Conservation (phyloP, 2,888 invertebrate species). For the Bruchidius siliquastri region DNA sequence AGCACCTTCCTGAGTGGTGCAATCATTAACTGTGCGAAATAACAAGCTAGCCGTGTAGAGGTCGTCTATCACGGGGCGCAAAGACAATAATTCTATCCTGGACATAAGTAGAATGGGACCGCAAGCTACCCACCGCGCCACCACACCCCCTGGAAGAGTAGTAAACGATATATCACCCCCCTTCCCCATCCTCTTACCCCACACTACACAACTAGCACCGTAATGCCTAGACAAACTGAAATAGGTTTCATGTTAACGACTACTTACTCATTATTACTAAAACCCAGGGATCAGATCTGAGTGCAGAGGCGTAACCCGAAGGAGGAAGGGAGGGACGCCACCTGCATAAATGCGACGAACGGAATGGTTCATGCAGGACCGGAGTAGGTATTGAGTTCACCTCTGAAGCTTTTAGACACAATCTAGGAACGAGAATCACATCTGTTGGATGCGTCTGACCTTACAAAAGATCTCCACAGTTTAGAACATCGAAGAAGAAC, state of each 20-base stretch:
- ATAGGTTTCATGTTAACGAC: neutral
- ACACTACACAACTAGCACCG: neutral
- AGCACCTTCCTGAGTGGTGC: neutral
- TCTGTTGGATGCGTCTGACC: too few relatives aligned
- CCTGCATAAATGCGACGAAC: too few relatives aligned
- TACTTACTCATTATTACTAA: neutral
- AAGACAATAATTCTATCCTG: neutral
- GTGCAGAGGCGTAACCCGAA: neutral
- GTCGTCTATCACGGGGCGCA: neutral
- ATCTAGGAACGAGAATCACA: too few relatives aligned
- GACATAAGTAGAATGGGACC: neutral
- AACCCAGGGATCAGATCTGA: neutral
- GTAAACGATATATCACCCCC: neutral
- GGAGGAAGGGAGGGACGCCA: neutral
- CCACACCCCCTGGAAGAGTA: neutral
- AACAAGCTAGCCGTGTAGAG: neutral
- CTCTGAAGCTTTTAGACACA: too few relatives aligned
- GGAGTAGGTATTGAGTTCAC: too few relatives aligned
- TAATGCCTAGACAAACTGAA: neutral
- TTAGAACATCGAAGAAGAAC: too few relatives aligned
- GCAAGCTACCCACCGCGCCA: neutral
- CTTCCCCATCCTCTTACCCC: neutral
- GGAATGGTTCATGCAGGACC: too few relatives aligned
- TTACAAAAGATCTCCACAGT: too few relatives aligned
- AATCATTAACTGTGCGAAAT: neutral